A percentile compares a stretch with the other conserved stretches of the same genome.
phyloP scores from a whole-genome alignment of 2,113 vertebrate genomes.

The Thryonomys swinderianus region DNA sequence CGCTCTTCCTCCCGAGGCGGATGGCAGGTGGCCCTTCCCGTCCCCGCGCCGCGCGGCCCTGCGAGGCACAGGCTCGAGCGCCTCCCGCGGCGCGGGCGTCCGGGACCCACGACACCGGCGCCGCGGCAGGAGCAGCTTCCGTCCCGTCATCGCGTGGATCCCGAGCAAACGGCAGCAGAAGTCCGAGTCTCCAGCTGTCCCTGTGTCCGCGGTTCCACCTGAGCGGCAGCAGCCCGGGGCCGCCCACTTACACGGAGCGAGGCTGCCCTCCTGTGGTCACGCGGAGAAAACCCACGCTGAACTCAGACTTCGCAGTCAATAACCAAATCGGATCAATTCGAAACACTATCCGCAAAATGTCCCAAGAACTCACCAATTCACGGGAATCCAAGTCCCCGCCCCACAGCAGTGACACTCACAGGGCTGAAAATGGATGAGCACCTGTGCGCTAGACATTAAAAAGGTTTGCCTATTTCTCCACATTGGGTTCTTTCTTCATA shows the following conservation, averaged over 20 bases:
- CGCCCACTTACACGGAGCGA: neutral
- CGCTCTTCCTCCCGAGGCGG: neutral
- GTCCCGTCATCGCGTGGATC: no score
- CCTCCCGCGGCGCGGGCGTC: no score
- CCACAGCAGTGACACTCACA: neutral
- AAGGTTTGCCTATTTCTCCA: neutral
- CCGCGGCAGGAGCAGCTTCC: no score
- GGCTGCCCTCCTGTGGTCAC: constrained; percentile 70
- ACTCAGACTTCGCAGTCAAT: neutral
- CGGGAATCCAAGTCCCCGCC: neutral
- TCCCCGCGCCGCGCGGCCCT: no score
- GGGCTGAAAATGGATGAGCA: neutral
- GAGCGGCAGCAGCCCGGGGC: no score
- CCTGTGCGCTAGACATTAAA: neutral
- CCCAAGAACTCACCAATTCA: neutral
- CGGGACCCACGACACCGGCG: no score
- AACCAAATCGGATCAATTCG: neutral
- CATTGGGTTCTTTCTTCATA: neutral
- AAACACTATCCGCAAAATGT: neutral
- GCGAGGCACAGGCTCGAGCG: no score
- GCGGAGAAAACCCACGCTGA: neutral
- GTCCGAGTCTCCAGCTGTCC: constrained; percentile 17
- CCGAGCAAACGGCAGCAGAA: no score
- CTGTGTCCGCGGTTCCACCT: no score
- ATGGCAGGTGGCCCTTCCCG: no score